Base-by-base conservation (phyloP, 2,113 vertebrate species). In the Brachypteracias leptosomus region DNA sequence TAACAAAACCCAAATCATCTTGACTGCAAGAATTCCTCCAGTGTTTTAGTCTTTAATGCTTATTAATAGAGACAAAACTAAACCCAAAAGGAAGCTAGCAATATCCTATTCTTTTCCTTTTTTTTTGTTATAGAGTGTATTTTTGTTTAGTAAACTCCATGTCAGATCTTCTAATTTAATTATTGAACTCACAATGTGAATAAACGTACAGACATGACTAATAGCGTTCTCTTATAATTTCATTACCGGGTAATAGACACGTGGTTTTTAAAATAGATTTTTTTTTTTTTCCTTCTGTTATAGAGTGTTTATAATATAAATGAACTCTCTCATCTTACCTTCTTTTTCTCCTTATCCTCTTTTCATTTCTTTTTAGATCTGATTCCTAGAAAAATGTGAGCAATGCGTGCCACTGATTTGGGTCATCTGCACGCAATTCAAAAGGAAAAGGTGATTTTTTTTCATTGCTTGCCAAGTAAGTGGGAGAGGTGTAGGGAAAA, bases 21-120 rank as follows among this genome's bases (percentile, higher is more conserved):
- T 38, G 11, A 54, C 82, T 90, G 54, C 71, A 83, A 91, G 58
- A 92, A 88, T 94, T 97, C 55, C 22, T 96, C 84, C 44, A 96
- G 58, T 91, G 76, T 95, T 97, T 94, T 81, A 80, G 80, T 95
- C 75, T 93, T 74, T 91, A 94, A 92, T 54, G 62, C 47, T 97
- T 95, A 92, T 96, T 96, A 95, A 96, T 95, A 93, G 51, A 92
- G 62, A 96, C 93, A 97, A 97, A 94, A 24, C 28, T 84, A 93
- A 97, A 95, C 52, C 51, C 71, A 85, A 85, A 95, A 88, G 78
- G 77, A 94, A 96, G 76, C 76, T 71, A 84, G 72, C 42, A 78
- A 86, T 93, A 83, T 93, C 36, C 57, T 92, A 70, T 92, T 86
- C 36, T 77, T 85, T 73, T 68, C 57, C 35, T 71, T 85, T 85